These are phyloP conservation scores for Cassiopea andromeda DNA, from an alignment of 30 jellyfish, hydroid and myxozoan genomes.

Conservation along the genomic window DNA sequence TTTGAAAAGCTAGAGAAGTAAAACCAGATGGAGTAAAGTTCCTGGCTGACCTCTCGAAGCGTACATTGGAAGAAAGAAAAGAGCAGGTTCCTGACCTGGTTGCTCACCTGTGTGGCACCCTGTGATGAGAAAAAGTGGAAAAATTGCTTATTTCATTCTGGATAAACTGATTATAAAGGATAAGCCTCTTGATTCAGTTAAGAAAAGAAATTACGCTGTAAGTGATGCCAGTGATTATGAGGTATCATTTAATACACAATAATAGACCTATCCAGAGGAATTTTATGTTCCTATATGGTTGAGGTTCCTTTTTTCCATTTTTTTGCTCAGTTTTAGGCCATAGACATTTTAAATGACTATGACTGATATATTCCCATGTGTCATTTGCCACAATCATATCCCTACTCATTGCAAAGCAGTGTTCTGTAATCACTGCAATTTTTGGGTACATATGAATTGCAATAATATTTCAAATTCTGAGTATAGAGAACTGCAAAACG, in stretches of 20 bases:
- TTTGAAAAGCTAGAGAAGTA: slow-evolving; percentile 26
- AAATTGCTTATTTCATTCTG: slow-evolving; percentile 38
- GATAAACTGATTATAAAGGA: slow-evolving; percentile 39
- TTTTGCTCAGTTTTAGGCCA: no score
- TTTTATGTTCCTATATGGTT: no score
- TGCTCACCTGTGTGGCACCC: no score
- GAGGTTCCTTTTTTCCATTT: no score
- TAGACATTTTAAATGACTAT: no score
- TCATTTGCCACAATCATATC: neutral
- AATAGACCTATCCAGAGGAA: no score
- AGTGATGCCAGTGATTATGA: no score
- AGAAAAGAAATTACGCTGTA: no score
- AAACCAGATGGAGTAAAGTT: slow-evolving; percentile 51
- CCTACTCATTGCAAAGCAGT: neutral
- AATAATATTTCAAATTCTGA: slow-evolving; percentile 15
- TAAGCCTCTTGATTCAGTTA: no score
- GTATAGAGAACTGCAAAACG: neutral
- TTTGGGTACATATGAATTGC: neutral
- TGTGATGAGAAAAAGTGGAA: slow-evolving; percentile 46
- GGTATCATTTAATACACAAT: no score
- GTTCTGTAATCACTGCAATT: neutral
- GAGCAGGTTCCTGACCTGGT: slow-evolving; percentile 26
- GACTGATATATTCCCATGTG: neutral
- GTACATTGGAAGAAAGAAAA: slow-evolving; percentile 32
- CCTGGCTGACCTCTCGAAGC: slow-evolving; percentile 19